Percentiles rank a stretch among this genome's conserved stretches.
Conservation (phyloP, 2,888 invertebrate species). For the Molorchus minor region DNA sequence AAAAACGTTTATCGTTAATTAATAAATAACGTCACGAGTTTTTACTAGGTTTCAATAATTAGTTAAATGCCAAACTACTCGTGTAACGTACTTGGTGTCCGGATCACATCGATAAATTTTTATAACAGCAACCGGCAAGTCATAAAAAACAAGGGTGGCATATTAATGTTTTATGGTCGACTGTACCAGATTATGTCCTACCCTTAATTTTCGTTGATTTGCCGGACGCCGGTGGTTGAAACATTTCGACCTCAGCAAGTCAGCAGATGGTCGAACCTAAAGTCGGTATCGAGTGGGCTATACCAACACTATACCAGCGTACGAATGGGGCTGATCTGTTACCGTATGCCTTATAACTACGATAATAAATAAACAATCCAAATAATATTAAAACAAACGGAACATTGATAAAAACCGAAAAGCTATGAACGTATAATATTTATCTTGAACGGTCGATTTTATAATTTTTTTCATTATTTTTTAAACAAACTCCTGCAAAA, state of each 20-base stretch:
- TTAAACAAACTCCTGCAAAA: too few relatives aligned
- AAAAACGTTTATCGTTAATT: not conserved
- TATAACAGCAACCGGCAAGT: too few relatives aligned
- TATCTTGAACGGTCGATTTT: too few relatives aligned
- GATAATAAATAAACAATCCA: too few relatives aligned
- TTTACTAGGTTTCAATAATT: not conserved
- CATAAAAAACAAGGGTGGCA: constrained; percentile 15
- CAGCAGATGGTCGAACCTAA: too few relatives aligned
- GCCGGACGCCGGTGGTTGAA: constrained; percentile 31
- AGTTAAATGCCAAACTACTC: not conserved
- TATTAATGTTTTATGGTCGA: constrained; percentile 32
- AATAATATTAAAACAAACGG: too few relatives aligned
- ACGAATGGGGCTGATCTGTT: too few relatives aligned
- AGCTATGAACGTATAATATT: too few relatives aligned
- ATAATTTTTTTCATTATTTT: too few relatives aligned
- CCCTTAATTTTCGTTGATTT: constrained; percentile 38
- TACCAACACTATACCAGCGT: too few relatives aligned
- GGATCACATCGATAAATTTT: constrained; percentile 1
- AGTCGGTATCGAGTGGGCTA: not conserved
- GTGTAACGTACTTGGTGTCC: not conserved
- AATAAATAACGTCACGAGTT: not conserved
- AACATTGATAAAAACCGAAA: too few relatives aligned
- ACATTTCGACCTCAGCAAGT: constrained; percentile 8
- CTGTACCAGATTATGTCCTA: constrained; percentile 39
- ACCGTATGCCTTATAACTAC: too few relatives aligned